Percentiles rank a stretch among this genome's conserved stretches.
Conservation (phyloP, 2,113 vertebrate species). For the Geothlypis trichas region DNA sequence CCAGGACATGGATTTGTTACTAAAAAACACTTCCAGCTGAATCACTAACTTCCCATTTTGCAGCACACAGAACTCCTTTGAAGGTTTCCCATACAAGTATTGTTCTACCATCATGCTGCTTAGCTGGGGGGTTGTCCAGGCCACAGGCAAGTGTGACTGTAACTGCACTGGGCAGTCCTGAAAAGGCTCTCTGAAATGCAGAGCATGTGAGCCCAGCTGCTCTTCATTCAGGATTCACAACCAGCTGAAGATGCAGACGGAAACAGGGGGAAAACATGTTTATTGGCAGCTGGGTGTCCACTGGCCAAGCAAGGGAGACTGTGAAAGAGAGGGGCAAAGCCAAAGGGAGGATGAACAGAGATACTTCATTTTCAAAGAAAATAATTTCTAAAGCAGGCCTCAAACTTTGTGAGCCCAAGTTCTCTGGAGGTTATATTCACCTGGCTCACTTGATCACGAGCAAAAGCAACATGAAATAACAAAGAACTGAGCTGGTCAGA, state of each 20-base stretch:
- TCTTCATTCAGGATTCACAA: constrained; percentile 9
- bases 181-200: constrained; percentile 2
- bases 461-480: background rate
- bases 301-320: background rate
- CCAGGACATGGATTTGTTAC: rapidly evolving
- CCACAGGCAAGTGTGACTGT: background rate
- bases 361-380: background rate
- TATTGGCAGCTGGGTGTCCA: background rate
- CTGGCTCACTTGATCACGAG: rapidly evolving
- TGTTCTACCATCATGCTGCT: background rate
- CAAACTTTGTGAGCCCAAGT: background rate
- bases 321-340: background rate
- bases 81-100: background rate
- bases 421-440: background rate
- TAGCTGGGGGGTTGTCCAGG: background rate
- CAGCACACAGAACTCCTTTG: background rate
- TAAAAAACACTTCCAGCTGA: background rate
- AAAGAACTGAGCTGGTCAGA: background rate
- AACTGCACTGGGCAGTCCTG: background rate
- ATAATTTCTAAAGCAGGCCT: background rate
- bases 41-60: background rate
- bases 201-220: background rate
- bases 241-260: background rate
- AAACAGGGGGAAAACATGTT: constrained; percentile 6
- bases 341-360: background rate